Percentiles rank a stretch among this genome's conserved stretches.
phyloP scores from a whole-genome alignment of 2,888 invertebrate species.

The Rotaria magnacalcarata region DNA sequence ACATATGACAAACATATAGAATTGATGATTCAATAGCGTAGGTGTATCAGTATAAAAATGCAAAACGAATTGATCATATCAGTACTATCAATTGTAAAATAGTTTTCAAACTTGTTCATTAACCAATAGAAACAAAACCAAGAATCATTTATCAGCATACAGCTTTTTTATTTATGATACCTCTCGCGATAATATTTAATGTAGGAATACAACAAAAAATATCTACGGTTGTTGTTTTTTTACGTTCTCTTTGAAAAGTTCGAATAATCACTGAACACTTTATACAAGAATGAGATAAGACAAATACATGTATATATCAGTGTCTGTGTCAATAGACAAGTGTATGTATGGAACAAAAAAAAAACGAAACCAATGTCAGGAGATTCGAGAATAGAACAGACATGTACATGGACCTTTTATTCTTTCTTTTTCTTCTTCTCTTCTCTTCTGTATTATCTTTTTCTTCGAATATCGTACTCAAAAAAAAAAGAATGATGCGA shows the following conservation, averaged over 20 bases:
- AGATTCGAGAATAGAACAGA: constrained; percentile 6
- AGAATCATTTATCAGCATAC: not conserved
- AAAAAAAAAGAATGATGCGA: not conserved
- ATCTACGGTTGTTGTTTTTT: not conserved
- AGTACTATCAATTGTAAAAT: not conserved
- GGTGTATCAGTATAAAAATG: not conserved
- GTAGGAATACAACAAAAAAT: not conserved
- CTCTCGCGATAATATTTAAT: not conserved
- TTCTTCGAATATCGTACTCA: not conserved
- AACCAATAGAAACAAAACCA: not conserved
- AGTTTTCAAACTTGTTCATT: not conserved
- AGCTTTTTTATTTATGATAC: not conserved
- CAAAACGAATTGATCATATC: not conserved
- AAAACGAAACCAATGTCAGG: constrained; percentile 13
- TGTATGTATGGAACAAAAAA: not conserved
- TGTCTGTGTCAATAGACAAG: not conserved
- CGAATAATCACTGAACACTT: not conserved
- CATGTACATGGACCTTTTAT: not conserved
- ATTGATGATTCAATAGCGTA: not conserved
- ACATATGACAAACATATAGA: constrained; percentile 1
- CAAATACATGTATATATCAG: not conserved
- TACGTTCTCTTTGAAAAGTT: not conserved
- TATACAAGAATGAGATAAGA: not conserved
- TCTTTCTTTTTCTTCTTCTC: not conserved
- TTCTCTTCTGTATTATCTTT: not conserved